phyloP scores from a whole-genome alignment of 2,797 vertebrate species.

The Urocyon cinereoargenteus region DNA sequence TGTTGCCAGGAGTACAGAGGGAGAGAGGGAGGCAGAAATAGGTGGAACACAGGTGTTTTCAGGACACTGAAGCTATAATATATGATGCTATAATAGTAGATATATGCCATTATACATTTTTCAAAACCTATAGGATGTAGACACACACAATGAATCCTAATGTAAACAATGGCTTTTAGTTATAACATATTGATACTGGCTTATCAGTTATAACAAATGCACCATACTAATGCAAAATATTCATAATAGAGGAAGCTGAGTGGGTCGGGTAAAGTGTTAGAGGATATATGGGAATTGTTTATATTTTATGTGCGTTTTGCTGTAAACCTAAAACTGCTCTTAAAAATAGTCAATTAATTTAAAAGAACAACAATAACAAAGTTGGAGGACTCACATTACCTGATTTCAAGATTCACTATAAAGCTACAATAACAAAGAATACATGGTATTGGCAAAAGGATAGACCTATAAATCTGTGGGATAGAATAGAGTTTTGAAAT shows the following conservation, averaged over 20 bases:
- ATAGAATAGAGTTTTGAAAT: background rate
- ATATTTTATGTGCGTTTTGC: background rate
- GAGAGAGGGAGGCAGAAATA: background rate
- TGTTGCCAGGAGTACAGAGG: background rate
- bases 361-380: background rate
- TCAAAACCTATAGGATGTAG: background rate
- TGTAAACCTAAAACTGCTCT: background rate
- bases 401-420: background rate
- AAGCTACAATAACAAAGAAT: background rate
- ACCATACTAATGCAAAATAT: background rate
- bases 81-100: background rate
- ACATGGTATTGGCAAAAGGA: background rate
- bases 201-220: background rate
- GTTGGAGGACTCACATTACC: background rate
- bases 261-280: background rate
- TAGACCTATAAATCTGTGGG: background rate
- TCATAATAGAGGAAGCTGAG: background rate
- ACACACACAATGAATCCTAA: background rate
- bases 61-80: background rate
- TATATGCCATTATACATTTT: background rate
- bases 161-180: background rate
- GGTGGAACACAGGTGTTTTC: background rate
- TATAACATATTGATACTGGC: background rate
- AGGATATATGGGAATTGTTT: background rate
- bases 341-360: background rate